These are phyloP conservation scores for Cyanoramphus novaezelandiae DNA, from an alignment of 2,113 vertebrate species.

Conservation along the genomic window DNA sequence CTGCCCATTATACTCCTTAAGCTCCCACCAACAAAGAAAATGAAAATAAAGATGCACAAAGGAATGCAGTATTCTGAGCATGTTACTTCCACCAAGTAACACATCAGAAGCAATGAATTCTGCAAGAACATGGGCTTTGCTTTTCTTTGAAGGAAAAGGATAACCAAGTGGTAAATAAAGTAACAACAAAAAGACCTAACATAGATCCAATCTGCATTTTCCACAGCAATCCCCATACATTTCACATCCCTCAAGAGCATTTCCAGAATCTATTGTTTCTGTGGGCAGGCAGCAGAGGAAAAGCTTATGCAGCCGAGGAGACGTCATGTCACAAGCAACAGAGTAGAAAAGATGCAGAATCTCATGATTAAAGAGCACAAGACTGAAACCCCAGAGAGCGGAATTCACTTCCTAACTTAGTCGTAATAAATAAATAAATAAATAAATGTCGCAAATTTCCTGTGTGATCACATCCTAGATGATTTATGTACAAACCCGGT, in stretches of 20 bases:
- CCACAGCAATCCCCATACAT: not conserved
- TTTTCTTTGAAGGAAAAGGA: not conserved
- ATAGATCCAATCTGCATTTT: not conserved
- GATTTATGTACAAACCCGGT: slow-evolving; percentile 29
- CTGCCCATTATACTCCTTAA: slow-evolving; percentile 60
- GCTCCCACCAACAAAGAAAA: slow-evolving; percentile 7
- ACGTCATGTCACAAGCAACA: not conserved
- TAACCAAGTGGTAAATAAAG: not conserved
- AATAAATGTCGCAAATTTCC: not conserved
- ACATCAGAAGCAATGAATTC: not conserved
- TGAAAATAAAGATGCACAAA: slow-evolving; percentile 37
- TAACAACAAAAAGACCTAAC: not conserved
- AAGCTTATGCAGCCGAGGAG: not conserved
- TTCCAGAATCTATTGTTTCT: slow-evolving; percentile 38
- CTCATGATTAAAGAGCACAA: slow-evolving; percentile 26
- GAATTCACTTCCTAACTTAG: slow-evolving; percentile 43
- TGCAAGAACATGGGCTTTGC: not conserved
- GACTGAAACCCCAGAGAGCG: slow-evolving; percentile 12
- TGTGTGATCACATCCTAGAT: slow-evolving; percentile 52
- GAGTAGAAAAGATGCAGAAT: not conserved
- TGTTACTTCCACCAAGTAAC: not conserved
- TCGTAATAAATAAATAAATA: not conserved
- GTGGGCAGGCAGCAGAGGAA: not conserved
- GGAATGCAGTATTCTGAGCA: slow-evolving; percentile 6
- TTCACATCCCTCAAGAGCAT: not conserved